Conservation (phyloP, 2,888 invertebrate genomes). For the Heliconius erato region DNA sequence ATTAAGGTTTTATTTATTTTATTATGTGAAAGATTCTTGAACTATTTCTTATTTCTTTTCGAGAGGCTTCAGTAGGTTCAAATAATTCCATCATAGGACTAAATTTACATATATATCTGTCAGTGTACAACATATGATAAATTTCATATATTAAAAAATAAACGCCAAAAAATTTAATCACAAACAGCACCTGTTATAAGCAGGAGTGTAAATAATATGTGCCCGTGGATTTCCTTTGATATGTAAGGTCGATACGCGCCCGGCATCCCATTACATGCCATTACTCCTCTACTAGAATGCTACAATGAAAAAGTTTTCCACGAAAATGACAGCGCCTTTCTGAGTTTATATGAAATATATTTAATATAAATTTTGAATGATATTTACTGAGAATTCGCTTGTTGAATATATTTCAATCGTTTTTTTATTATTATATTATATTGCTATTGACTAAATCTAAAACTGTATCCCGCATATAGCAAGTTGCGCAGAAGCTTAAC, state of each 20-base stretch:
- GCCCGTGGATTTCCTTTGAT: slow-evolving; percentile 18
- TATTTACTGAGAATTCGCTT: neutral
- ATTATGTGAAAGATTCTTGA: no score
- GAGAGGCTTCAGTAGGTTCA: no score
- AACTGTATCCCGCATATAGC: no score
- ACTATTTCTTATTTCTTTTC: no score
- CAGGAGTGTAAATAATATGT: neutral
- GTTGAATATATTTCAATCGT: neutral
- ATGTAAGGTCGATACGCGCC: neutral
- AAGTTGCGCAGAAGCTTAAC: no score
- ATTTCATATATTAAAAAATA: no score
- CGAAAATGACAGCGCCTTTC: neutral
- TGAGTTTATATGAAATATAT: slow-evolving; percentile 5
- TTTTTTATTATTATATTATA: neutral
- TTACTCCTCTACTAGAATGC: neutral
- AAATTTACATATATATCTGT: no score
- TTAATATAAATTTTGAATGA: neutral
- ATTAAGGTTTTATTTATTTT: no score
- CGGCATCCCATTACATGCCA: slow-evolving; percentile 20
- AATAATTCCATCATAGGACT: no score
- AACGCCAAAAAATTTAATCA: neutral
- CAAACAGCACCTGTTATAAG: neutral
- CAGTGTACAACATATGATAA: no score
- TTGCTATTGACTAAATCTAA: no score
- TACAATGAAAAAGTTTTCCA: slow-evolving; percentile 11